Base-by-base conservation (phyloP, 1,140 invertebrate genomes). In the Ooceraea biroi region DNA sequence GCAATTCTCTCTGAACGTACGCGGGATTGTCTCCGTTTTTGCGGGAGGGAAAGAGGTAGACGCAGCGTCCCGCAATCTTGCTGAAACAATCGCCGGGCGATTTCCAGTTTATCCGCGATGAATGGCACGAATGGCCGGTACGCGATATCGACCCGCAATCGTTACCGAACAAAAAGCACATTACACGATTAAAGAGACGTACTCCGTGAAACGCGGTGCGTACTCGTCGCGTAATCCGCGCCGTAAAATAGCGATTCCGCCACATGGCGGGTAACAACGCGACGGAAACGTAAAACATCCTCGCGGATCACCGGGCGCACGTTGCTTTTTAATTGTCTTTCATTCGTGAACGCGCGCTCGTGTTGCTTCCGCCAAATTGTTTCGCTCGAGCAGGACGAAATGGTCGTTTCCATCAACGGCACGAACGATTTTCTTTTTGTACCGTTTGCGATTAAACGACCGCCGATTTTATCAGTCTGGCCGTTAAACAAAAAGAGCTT, bases 261-360 rank as follows among this genome's bases (percentile, higher is more conserved):
- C 0, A 46, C 27, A 60, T 52, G 65, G 60, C 41, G 30, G 71
- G 27, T n/a, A 86, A 86, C 77, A 77, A 83, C 60, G 22, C 71
- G 30, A n/a, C 44, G 55, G 44, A 82, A 76, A 84, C 85, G 71
- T 88, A 88, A 88, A 87, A 76, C 85, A 87, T 87, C 82, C 52
- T 14, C 48, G 63, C 14, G 46, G 68, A 74, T 57, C 57, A 68
- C 66, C 36, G 46, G n/a, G 44, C 30, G 66, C 60, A 50, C 68
- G 86, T 87, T 57, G 87, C 85, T 88, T 88, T 88, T 88, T 88
- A 88, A 88, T 88, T 88, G 74, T 87, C 69, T 71, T 73, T 58
- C 68, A 48, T 76, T 66, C 84, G 17, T 46, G 36, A 4, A 4
- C 36, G 36, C 55, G 55, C n/a, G 17, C 52, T 52, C 52, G 36